These are phyloP conservation scores for Melanogrammus aeglefinus DNA, from an alignment of 2,797 vertebrate species.

Conservation along the genomic window DNA sequence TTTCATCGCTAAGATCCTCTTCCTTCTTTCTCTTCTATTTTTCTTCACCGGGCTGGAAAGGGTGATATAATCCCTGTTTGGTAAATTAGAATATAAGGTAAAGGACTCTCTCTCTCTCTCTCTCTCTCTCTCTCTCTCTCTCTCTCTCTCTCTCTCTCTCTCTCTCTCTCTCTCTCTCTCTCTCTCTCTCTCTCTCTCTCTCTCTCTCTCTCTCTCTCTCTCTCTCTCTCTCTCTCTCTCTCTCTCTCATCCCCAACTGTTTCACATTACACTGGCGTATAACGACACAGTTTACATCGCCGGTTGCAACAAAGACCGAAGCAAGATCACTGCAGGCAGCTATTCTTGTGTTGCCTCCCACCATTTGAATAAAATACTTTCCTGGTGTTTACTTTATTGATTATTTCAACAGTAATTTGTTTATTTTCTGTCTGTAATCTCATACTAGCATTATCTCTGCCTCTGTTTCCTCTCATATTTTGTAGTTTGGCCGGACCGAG, in stretches of 20 bases:
- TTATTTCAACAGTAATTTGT: conserved; percentile 29
- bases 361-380: neutral
- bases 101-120: neutral
- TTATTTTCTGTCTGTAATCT: conserved; percentile 41
- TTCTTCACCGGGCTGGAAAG: conserved; percentile 3
- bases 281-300: neutral
- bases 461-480: conserved; percentile 22
- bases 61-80: neutral
- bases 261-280: conserved; percentile 13
- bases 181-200: conserved; percentile 19
- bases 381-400: neutral
- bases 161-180: conserved; percentile 29
- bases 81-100: neutral
- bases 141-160: too few relatives aligned
- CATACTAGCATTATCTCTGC: conserved; percentile 17
- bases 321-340: neutral
- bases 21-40: conserved; percentile 1
- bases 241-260: conserved; percentile 4
- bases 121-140: too few relatives aligned
- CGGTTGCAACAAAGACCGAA: neutral
- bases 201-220: conserved; percentile 13
- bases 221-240: conserved; percentile 30
- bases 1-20: conserved; percentile 14
- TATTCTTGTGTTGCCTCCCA: neutral
- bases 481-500: conserved; percentile 90